Evolutionary conservation across 2,113 vertebrate genomes (phyloP), one percentile per base, ranked within the genome.

Genomic region (Henicopernis longicauda): DNA sequence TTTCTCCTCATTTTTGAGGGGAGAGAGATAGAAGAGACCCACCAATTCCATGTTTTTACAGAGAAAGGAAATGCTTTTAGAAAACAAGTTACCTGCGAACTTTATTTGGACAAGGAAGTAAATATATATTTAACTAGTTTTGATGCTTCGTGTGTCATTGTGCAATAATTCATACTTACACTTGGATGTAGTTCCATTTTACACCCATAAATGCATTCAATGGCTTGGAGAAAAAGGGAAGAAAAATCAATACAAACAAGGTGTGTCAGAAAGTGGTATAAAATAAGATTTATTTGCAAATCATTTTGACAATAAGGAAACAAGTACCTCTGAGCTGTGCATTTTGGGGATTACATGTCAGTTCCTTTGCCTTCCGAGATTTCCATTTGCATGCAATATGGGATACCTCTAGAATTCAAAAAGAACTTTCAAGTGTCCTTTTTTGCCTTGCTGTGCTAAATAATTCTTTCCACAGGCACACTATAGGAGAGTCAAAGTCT

Each of bases 281-380:
- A 97, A 97, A 97, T 81, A 95, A 86, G 26, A 91, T 97, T 97
- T 96, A 97, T 97, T 97, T 90, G 87, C 74, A 96, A 95, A 93
- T 93, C 2, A 70, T 91, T 94, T 87, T 90, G 81, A 95, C 93
- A 95, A 73, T 77, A 93, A 66, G 38, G 77, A 81, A 93, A 93
- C 78, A 44, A 55, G 36, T 91, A 70, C 67, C 55, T 96, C 70
- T 15, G 71, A 95, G 63, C 29, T 93, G 86, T 84, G 49, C 62
- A 72, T 89, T 95, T 58, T 47, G 42, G 71, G n/a, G 50, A 94
- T 62, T n/a, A 86, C 47, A n/a, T 3, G 19, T 71, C 40, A 54
- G 74, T 82, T 93, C 91, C 71, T 91, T 82, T 6, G 2, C 47
- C 49, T 86, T 93, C 81, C 1, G 22, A 94, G 84, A 73, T 21